Evolutionary conservation across 2,113 vertebrate genomes (phyloP), one percentile per base, ranked within the genome.

Genomic region (Meriones unguiculatus): DNA sequence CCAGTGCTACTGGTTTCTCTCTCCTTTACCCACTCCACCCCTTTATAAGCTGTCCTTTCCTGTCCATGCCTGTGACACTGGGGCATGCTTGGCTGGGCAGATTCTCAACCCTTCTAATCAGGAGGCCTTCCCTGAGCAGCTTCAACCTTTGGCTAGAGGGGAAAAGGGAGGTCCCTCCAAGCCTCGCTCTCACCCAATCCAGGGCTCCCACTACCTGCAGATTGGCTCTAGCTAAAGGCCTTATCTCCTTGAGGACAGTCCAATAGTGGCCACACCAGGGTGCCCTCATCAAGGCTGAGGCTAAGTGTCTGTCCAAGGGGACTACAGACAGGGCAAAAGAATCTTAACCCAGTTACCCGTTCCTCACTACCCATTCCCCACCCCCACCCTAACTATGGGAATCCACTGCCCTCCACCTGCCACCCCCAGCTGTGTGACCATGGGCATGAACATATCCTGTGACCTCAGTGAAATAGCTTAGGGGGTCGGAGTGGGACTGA

Each of bases 51-150:
- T 32, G 76, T n/a, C 91, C 77, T 77, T 75, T 81, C 65, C 72
- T 18, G 41, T 38, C 41, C 54, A 82, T 20, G 25, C 54, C 67
- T 7, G n/a, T 0, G 1, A 84, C 72, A 89, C 13, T 46, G 30
- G 28, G 32, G 57, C 35, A n/a, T 46, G 64, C 69, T 52, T 41
- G 1, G 9, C 1, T 57, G 52, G 78, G 28, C 20, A 89, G 75
- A 76, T 2, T 7, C 65, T 65, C 52, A 4, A 85, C 32, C 41
- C 65, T 24, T 7, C 67, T 18, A 62, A 17, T 50, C 59, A 52
- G 78, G 91, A 97, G 85, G 81, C 24, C 96, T 91, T 80, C 22
- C 14, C 0, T 64, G 22, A 28, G n/a, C 46, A 59, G 69, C 65
- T 72, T 35, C 22, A 15, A 24, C 59, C 1, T 41, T 35, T 13